Evolutionary conservation across 2,113 vertebrate species (phyloP).

Genomic region (Otolemur garnettii): DNA sequence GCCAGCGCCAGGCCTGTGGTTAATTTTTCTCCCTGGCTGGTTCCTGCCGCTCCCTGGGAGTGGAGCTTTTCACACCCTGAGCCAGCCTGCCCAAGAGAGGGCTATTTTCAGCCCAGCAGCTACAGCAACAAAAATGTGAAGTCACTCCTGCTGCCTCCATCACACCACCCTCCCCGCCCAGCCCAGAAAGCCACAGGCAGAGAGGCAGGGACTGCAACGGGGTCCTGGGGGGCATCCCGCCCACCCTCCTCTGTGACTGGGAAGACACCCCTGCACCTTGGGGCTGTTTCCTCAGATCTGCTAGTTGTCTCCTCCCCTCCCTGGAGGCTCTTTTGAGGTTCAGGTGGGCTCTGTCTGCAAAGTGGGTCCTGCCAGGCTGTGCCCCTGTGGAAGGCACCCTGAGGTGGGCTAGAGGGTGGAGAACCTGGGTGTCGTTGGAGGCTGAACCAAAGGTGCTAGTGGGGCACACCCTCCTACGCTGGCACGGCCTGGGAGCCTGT

Average conservation of each 20-base stretch:
- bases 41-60: constrained; percentile 70
- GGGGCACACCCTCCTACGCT: background rate
- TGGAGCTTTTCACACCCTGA: constrained; percentile 79
- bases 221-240: background rate
- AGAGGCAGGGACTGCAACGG: background rate
- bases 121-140: constrained; percentile 77
- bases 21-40: constrained; percentile 59
- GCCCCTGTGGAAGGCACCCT: background rate
- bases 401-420: too few species aligned
- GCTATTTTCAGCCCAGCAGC: constrained; percentile 82
- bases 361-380: background rate
- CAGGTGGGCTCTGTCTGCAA: background rate
- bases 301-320: background rate
- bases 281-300: background rate
- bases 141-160: constrained; percentile 59
- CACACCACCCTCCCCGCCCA: background rate
- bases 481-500: background rate
- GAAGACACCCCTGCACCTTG: accelerated
- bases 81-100: constrained; percentile 66
- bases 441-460: background rate
- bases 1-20: background rate
- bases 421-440: background rate
- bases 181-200: background rate
- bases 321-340: background rate
- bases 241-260: background rate